Percentiles rank a stretch among this genome's conserved stretches.
Conservation (phyloP, 2,888 invertebrate species). For the Oxyteleia sp. region DNA sequence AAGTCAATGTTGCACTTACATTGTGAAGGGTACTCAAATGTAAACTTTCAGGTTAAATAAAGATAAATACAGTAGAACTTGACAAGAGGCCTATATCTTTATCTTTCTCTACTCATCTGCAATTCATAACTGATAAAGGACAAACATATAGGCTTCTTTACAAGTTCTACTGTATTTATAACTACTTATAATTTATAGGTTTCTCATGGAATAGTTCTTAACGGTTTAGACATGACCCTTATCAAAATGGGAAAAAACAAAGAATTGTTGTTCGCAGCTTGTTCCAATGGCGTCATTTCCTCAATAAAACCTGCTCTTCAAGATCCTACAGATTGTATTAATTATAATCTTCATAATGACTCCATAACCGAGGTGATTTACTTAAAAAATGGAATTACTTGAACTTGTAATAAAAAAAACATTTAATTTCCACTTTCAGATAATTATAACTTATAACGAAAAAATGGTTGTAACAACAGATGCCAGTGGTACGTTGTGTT, state of each 20-base stretch:
- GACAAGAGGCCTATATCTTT: too few species aligned
- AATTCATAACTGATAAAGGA: too few species aligned
- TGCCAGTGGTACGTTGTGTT: conserved; percentile 93
- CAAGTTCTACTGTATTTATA: too few species aligned
- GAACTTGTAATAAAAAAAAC: neutral
- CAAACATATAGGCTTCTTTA: too few species aligned
- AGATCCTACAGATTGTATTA: conserved; percentile 89
- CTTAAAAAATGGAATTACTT: neutral
- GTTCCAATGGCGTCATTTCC: conserved; percentile 92
- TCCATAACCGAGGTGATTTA: conserved; percentile 88
- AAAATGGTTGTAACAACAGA: conserved; percentile 92
- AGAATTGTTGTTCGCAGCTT: conserved; percentile 94
- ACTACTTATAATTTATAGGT: conserved; percentile 21
- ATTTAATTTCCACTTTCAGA: conserved; percentile 79
- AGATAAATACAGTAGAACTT: too few species aligned
- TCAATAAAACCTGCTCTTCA: conserved; percentile 93
- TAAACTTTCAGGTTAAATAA: too few species aligned
- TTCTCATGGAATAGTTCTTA: conserved; percentile 46
- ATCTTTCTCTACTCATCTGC: too few species aligned
- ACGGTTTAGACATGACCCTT: conserved; percentile 16
- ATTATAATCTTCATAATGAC: conserved; percentile 89
- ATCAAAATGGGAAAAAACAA: conserved; percentile 90
- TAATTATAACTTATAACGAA: conserved; percentile 94
- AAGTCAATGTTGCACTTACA: too few species aligned
- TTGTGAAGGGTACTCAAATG: too few species aligned